phyloP scores from a whole-genome alignment of 2,797 vertebrate genomes.

The Micrastur ruficollis region DNA sequence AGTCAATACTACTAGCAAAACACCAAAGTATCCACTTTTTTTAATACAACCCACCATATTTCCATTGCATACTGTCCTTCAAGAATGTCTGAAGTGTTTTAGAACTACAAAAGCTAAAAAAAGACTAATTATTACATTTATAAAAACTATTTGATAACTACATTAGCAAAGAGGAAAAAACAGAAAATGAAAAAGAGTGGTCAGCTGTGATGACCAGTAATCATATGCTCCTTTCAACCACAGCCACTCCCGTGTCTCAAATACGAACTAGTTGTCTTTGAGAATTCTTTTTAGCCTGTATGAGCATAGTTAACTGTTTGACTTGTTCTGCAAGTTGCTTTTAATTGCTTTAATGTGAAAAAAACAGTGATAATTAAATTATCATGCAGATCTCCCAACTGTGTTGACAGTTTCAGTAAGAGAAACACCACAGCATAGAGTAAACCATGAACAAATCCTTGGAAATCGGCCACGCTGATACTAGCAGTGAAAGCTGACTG shows the following conservation, averaged over 20 bases:
- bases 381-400: background rate
- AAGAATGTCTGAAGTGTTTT: background rate
- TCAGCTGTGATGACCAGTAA: background rate
- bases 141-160: background rate
- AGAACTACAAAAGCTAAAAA: background rate
- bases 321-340: constrained; percentile 51
- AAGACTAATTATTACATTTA: background rate
- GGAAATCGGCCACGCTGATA: background rate
- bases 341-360: constrained; percentile 60
- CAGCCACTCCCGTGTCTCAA: background rate
- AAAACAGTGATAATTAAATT: constrained; percentile 57
- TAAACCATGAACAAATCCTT: background rate
- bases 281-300: background rate
- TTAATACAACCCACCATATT: background rate
- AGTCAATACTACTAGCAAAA: background rate
- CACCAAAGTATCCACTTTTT: background rate
- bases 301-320: constrained; percentile 31
- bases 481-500: background rate
- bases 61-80: background rate
- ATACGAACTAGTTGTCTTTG: background rate
- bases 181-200: background rate
- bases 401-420: background rate
- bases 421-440: background rate
- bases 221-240: background rate
- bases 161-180: background rate